Evolutionary conservation across 2,113 vertebrate species (phyloP).

Genomic region (Emydura subglobosa): DNA sequence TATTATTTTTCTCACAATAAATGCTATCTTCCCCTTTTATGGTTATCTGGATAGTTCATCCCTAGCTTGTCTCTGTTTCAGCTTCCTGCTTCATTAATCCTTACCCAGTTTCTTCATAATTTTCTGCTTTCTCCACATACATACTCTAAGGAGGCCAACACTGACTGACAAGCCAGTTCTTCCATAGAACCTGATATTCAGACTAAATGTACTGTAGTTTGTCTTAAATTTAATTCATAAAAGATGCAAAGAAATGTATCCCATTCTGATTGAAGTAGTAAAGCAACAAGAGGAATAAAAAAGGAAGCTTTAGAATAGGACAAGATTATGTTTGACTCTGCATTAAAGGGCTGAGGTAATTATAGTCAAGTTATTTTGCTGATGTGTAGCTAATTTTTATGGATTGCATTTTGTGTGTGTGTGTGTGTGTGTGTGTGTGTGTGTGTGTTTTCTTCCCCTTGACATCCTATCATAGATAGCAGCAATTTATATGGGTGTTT

Average conservation of each 20-base stretch:
- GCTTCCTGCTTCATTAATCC: background rate
- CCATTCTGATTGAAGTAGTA: background rate
- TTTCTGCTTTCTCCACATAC: background rate
- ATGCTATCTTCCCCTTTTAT: background rate
- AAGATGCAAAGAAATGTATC: background rate
- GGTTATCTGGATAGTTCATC: background rate
- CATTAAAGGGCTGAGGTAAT: background rate
- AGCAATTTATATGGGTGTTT: background rate
- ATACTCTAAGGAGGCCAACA: background rate
- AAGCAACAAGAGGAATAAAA: background rate
- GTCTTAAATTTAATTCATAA: background rate
- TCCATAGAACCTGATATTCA: background rate
- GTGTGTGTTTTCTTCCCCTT: background rate
- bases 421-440: background rate
- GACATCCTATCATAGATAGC: background rate
- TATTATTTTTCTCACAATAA: background rate
- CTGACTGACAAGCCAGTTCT: background rate
- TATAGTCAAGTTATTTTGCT: background rate
- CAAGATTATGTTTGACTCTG: background rate
- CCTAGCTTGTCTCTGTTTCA: background rate
- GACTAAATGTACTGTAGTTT: background rate
- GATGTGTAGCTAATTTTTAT: background rate
- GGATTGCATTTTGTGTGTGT: background rate
- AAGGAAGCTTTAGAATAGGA: background rate
- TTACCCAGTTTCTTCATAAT: background rate